Evolutionary conservation across 2,113 vertebrate species (phyloP).

Genomic region (Etheostoma spectabile): DNA sequence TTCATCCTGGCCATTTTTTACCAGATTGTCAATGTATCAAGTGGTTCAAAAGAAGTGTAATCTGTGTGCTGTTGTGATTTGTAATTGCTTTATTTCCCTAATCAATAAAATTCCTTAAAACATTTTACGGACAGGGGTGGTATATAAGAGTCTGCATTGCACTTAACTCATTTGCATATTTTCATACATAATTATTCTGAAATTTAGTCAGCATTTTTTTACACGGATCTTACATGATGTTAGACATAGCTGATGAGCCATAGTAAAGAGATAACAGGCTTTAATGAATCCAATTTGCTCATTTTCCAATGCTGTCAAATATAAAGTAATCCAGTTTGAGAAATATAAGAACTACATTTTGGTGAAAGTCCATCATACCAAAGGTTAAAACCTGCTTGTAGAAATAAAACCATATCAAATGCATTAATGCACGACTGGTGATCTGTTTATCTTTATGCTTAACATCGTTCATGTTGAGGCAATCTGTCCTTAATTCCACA

Average conservation of each 20-base stretch:
- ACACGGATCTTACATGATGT: not conserved
- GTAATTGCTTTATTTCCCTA: conserved; percentile 66
- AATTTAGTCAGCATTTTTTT: not conserved
- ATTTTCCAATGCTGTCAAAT: not conserved
- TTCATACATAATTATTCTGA: not conserved
- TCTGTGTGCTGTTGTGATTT: conserved; percentile 45
- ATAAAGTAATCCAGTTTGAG: not conserved
- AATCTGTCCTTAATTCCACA: conserved; percentile 71
- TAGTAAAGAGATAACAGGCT: not conserved
- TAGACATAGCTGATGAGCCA: not conserved
- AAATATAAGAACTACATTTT: conserved; percentile 4
- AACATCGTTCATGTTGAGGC: conserved; percentile 41
- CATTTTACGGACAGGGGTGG: not conserved
- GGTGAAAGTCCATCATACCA: conserved; percentile 3
- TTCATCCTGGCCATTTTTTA: conserved; percentile 48
- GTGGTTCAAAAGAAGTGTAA: conserved; percentile 63
- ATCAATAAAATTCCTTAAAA: conserved; percentile 48
- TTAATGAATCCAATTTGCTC: not conserved
- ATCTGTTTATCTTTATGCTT: conserved; percentile 45
- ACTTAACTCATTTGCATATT: not conserved
- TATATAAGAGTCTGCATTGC: not conserved
- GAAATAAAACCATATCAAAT: conserved; percentile 23
- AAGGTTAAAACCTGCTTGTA: conserved; percentile 36
- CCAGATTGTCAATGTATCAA: conserved; percentile 60
- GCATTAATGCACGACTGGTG: conserved; percentile 28